Evolutionary conservation across 2,113 vertebrate genomes (phyloP), one percentile per base, ranked within the genome.

Genomic region (Sturnus vulgaris): DNA sequence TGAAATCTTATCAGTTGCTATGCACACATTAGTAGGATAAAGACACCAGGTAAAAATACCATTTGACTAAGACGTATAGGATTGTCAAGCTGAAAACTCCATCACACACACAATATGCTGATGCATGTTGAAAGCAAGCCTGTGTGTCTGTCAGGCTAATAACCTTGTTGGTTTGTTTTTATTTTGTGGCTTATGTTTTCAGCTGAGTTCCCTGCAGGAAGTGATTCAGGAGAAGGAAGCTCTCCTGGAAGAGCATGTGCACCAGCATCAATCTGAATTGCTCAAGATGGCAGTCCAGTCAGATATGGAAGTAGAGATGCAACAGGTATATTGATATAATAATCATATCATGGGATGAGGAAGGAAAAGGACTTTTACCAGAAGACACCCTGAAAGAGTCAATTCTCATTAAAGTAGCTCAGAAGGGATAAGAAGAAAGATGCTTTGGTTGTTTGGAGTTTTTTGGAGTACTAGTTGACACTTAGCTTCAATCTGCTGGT

Each of bases 211-310:
- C 50, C 97, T 99, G 86, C 98, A 99, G 96, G 97, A 97, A 52
- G 98, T 98, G 75, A 96, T 99, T 80, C 97, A 93, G 82, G 98
- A 99, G 94, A 99, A 99, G 97, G 99, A 99, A n/a, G 96, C 98
- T 53, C 98, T 98, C 42, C 98, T 99, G 90, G 97, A 99, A 92
- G 98, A 99, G 59, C 98, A 98, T 85, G 97, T 97, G 90, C 98
- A 97, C 84, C 98, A 98, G 95, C 98, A 99, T 40, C 98, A 98
- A 92, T 98, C 99, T 70, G 99, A 99, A 96, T 96, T 99, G 79
- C 96, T 98, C 69, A 97, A 86, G 72, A 78, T 95, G 91, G 97
- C 88, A 12, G 50, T 96, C 14, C 97, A 97, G 85, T 90, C 97
- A 39, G 98, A 98, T 40, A 87, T 93, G 65, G 97, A 98, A 60